phyloP scores from a whole-genome alignment of 2,797 vertebrate species.

The Onychomys leucogaster region DNA sequence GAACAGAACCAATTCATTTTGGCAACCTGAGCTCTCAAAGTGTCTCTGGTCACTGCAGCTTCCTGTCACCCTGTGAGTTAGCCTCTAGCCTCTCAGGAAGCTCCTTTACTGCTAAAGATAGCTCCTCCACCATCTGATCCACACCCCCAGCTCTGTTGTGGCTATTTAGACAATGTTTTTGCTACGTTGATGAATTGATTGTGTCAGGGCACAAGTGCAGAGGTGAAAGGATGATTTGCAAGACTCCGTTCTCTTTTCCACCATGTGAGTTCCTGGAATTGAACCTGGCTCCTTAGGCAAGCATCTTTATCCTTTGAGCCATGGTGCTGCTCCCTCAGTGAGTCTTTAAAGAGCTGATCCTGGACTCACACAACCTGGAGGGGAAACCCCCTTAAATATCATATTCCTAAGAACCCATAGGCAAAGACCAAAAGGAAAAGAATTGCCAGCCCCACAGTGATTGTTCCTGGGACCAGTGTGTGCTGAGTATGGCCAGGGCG shows the following conservation, averaged over 20 bases:
- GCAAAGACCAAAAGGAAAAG: background rate
- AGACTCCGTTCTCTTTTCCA: background rate
- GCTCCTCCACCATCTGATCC: background rate
- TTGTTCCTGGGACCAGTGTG: background rate
- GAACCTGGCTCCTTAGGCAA: background rate
- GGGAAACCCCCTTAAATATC: background rate
- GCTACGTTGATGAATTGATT: background rate
- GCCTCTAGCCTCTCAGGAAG: background rate
- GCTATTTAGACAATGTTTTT: background rate
- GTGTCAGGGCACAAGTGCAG: background rate
- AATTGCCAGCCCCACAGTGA: background rate
- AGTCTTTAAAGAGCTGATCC: background rate
- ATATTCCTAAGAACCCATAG: background rate
- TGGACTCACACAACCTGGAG: background rate
- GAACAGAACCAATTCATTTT: background rate
- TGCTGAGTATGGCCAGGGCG: background rate
- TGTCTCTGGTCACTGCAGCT: background rate
- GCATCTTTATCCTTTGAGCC: background rate
- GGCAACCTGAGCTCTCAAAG: background rate
- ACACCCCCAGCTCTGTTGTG: background rate
- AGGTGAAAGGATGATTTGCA: background rate
- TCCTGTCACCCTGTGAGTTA: constrained; percentile 37
- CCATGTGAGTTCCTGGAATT: background rate
- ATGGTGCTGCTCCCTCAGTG: background rate
- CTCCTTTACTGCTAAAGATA: background rate